Evolutionary conservation across 1,140 invertebrate genomes (phyloP).

Genomic region (Nautilus pompilius): DNA sequence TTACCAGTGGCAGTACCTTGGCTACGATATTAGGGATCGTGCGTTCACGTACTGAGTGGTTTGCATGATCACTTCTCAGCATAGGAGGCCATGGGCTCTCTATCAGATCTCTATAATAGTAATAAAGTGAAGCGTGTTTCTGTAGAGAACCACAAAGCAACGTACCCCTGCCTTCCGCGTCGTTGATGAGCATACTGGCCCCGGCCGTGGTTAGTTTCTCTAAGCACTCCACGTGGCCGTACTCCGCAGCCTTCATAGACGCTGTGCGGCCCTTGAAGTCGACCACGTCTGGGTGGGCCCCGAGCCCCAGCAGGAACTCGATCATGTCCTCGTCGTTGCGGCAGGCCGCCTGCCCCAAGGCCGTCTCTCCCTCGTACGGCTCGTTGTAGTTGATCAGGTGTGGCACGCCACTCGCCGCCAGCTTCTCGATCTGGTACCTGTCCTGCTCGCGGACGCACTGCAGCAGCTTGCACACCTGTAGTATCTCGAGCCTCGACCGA

Average conservation of each 20-base stretch:
- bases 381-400: conserved; percentile 57
- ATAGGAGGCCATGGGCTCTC: too few relatives aligned
- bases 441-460: conserved; percentile 53
- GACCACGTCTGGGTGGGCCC: conserved; percentile 55
- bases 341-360: conserved; percentile 45
- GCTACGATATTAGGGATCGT: too few relatives aligned
- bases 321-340: conserved; percentile 54
- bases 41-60: too few relatives aligned
- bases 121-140: too few relatives aligned
- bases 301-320: conserved; percentile 47
- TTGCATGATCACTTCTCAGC: too few relatives aligned
- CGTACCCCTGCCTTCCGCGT: conserved; percentile 55
- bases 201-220: conserved; percentile 45
- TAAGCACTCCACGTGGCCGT: conserved; percentile 53
- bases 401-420: conserved; percentile 48
- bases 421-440: conserved; percentile 47
- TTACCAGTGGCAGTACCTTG: too few relatives aligned
- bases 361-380: conserved; percentile 48
- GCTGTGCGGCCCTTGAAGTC: conserved; percentile 53
- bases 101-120: too few relatives aligned
- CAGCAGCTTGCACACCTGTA: conserved; percentile 55
- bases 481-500: conserved; percentile 43
- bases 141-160: too few relatives aligned
- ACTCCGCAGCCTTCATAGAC: conserved; percentile 53
- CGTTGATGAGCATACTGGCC: conserved; percentile 50